Evolutionary conservation across 2,888 invertebrate genomes (phyloP).

Genomic region (Trypoxylon attenuatum): DNA sequence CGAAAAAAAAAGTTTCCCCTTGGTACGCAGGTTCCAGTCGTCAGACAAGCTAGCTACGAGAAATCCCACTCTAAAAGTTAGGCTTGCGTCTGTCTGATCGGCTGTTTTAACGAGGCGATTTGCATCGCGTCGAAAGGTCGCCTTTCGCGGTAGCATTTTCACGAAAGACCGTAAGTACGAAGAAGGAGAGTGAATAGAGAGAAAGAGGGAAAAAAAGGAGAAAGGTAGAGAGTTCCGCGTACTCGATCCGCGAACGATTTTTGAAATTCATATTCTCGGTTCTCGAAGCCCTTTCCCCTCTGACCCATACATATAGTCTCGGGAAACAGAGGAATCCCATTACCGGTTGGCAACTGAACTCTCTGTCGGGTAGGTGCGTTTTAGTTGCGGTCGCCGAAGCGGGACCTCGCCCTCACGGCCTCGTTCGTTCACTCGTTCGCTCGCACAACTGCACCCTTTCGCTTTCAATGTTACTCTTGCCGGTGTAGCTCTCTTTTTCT

Average conservation of each 20-base stretch:
- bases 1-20: conserved; percentile 23
- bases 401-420: conserved; percentile 56
- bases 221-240: neutral
- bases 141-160: neutral
- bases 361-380: conserved; percentile 62
- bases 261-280: conserved; percentile 53
- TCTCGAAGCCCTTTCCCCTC: conserved; percentile 4
- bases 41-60: conserved; percentile 43
- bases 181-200: neutral
- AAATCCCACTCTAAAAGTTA: conserved; percentile 50
- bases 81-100: conserved; percentile 18
- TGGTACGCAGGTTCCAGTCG: conserved; percentile 48
- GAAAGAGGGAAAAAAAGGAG: neutral
- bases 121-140: conserved; percentile 24
- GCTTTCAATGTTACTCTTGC: conserved; percentile 8
- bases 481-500: conserved; percentile 32
- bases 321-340: conserved; percentile 73
- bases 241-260: conserved; percentile 40
- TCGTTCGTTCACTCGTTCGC: conserved; percentile 5
- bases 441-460: conserved; percentile 27
- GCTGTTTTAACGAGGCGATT: conserved; percentile 31
- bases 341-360: conserved; percentile 70
- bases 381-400: conserved; percentile 69
- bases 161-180: neutral
- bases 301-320: conserved; percentile 55